These are phyloP conservation scores for Helicoverpa zea DNA, from an alignment of 1,140 invertebrate genomes.

Conservation along the genomic window DNA sequence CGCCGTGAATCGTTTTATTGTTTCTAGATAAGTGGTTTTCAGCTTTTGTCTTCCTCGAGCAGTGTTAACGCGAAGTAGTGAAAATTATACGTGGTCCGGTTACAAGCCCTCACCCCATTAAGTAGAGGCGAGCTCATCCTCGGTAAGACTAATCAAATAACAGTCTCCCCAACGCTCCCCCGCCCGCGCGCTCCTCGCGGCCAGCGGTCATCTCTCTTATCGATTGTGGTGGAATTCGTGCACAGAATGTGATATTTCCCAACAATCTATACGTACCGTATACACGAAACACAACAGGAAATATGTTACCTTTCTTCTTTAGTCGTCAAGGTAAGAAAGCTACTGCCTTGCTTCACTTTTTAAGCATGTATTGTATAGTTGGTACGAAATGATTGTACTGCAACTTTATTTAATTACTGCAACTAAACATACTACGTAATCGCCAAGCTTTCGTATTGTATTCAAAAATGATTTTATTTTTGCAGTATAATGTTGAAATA, in stretches of 20 bases:
- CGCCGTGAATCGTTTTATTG: constrained; percentile 64
- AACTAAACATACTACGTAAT: neutral
- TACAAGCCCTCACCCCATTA: constrained; percentile 85
- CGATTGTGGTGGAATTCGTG: constrained; percentile 87
- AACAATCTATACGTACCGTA: constrained; percentile 53
- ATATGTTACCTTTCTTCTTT: constrained; percentile 48
- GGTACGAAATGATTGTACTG: neutral
- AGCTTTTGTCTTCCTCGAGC: constrained; percentile 58
- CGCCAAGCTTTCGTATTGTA: too few relatives aligned
- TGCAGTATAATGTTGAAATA: too few relatives aligned
- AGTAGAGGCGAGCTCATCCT: constrained; percentile 85
- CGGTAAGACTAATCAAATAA: constrained; percentile 87
- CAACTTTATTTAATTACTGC: neutral
- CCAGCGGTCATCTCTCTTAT: constrained; percentile 86
- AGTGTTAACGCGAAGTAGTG: constrained; percentile 67
- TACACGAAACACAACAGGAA: constrained; percentile 62
- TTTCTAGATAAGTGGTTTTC: constrained; percentile 66
- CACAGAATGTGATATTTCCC: constrained; percentile 85
- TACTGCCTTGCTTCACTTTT: neutral
- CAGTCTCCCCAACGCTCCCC: constrained; percentile 77
- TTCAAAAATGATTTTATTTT: too few relatives aligned
- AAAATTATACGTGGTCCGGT: constrained; percentile 84
- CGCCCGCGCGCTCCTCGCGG: constrained; percentile 74
- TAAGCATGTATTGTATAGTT: neutral
- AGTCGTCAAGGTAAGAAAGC: neutral